A percentile compares a stretch with the other conserved stretches of the same genome.
These are phyloP conservation scores for Andrena marginata DNA, from an alignment of 2,888 invertebrate genomes.

Conservation along the genomic window DNA sequence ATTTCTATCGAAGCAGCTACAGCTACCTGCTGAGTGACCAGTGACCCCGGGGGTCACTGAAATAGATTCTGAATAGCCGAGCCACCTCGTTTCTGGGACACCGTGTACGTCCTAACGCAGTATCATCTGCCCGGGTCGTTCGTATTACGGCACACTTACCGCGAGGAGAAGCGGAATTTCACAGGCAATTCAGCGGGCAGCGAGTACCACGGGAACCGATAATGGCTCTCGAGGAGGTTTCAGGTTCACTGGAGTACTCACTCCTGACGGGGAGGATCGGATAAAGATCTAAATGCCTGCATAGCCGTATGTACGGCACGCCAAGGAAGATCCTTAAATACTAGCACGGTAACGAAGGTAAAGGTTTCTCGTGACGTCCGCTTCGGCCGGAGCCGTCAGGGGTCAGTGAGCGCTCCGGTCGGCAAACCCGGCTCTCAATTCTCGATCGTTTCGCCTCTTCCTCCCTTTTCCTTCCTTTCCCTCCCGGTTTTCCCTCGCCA, in stretches of 20 bases:
- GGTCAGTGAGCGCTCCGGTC: slow-evolving; percentile 77
- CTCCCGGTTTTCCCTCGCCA: slow-evolving; percentile 37
- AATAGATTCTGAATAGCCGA: not conserved
- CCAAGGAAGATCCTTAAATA: slow-evolving; percentile 75
- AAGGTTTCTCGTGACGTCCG: slow-evolving; percentile 77
- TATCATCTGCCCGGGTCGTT: slow-evolving; percentile 21
- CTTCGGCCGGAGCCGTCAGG: slow-evolving; percentile 74
- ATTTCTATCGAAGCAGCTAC: no score
- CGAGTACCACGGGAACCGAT: slow-evolving; percentile 69
- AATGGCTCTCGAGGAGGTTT: slow-evolving; percentile 72
- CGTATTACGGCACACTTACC: slow-evolving; percentile 63
- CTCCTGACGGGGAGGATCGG: slow-evolving; percentile 71
- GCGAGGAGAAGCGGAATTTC: slow-evolving; percentile 62
- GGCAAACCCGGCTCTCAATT: slow-evolving; percentile 76
- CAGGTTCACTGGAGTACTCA: slow-evolving; percentile 73
- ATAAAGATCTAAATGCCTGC: slow-evolving; percentile 75
- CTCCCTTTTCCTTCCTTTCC: slow-evolving; percentile 35
- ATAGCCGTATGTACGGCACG: slow-evolving; percentile 70
- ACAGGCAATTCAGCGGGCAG: slow-evolving; percentile 66
- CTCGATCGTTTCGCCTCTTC: slow-evolving; percentile 68
- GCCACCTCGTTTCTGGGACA: slow-evolving; percentile 7
- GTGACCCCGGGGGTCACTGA: not conserved
- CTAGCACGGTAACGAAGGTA: slow-evolving; percentile 76
- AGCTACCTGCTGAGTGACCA: no score
- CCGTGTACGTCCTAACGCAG: slow-evolving; percentile 32